A percentile compares a stretch with the other conserved stretches of the same genome.
These are phyloP conservation scores for Alosa alosa DNA, from an alignment of 2,113 vertebrate genomes.

Conservation along the genomic window DNA sequence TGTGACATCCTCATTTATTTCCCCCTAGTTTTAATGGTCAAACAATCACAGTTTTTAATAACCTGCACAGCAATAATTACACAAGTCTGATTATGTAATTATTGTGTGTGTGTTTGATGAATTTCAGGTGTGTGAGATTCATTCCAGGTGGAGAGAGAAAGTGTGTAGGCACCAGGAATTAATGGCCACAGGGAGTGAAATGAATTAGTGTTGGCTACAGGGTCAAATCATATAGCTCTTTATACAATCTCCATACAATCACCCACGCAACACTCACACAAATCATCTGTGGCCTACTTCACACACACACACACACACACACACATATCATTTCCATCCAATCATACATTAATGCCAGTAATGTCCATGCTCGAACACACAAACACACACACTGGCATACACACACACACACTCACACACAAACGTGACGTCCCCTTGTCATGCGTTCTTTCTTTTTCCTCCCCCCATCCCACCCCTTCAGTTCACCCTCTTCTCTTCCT, in stretches of 20 bases:
- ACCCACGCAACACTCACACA: not conserved
- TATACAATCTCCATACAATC: not conserved
- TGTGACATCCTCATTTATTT: slow-evolving; percentile 36
- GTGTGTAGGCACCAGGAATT: not conserved
- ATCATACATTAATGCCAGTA: not conserved
- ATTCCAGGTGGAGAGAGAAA: not conserved
- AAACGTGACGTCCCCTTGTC: not conserved
- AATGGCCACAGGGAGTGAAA: not conserved
- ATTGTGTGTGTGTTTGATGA: slow-evolving; percentile 13
- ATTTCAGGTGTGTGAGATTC: not conserved
- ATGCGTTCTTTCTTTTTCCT: not conserved
- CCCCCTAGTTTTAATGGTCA: not conserved
- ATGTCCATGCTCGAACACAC: not conserved
- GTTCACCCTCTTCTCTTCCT: not conserved
- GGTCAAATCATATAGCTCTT: not conserved
- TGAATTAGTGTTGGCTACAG: not conserved
- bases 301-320: not conserved
- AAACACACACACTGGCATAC: not conserved
- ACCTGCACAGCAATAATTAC: not conserved
- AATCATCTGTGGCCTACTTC: not conserved
- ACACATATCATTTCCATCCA: not conserved
- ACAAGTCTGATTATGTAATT: no score
- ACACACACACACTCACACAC: not conserved
- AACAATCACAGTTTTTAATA: not conserved
- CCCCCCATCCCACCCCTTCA: not conserved